Percentiles rank a stretch among this genome's conserved stretches.
These are phyloP conservation scores for Ictalurus punctatus DNA, from an alignment of 2,113 vertebrate genomes.

Conservation along the genomic window DNA sequence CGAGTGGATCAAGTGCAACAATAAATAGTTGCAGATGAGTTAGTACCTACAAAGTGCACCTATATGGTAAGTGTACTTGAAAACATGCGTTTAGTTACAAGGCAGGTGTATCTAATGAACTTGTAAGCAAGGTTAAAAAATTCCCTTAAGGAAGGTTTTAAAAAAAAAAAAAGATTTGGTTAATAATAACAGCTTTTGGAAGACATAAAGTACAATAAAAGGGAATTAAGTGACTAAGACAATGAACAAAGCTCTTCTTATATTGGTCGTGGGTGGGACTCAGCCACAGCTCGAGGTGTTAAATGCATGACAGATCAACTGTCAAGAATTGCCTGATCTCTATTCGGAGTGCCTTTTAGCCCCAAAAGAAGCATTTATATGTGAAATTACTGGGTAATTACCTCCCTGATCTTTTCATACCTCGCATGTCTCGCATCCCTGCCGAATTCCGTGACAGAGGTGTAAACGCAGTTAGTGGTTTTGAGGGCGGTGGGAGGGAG, in stretches of 20 bases:
- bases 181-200: background rate
- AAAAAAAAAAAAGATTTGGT: background rate
- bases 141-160: background rate
- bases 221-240: conserved; percentile 35
- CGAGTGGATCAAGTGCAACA: background rate
- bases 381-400: conserved; percentile 74
- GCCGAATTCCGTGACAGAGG: conserved; percentile 69
- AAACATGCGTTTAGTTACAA: background rate
- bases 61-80: background rate
- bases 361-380: conserved; percentile 64
- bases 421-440: conserved; percentile 68
- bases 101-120: background rate
- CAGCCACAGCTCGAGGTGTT: conserved; percentile 44
- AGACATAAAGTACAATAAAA: conserved; percentile 19
- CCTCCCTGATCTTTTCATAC: conserved; percentile 58
- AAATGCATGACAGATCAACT: conserved; percentile 48
- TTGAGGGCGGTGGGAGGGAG: conserved; percentile 46
- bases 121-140: background rate
- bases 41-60: background rate
- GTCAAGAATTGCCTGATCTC: conserved; percentile 46
- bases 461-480: conserved; percentile 61
- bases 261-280: conserved; percentile 36
- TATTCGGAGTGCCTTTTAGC: conserved; percentile 60
- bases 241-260: conserved; percentile 52
- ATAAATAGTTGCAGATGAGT: background rate